A percentile compares a stretch with the other conserved stretches of the same genome.
These are phyloP conservation scores for Drosophila oshimai DNA, from an alignment of 1,140 invertebrate species.

Conservation along the genomic window DNA sequence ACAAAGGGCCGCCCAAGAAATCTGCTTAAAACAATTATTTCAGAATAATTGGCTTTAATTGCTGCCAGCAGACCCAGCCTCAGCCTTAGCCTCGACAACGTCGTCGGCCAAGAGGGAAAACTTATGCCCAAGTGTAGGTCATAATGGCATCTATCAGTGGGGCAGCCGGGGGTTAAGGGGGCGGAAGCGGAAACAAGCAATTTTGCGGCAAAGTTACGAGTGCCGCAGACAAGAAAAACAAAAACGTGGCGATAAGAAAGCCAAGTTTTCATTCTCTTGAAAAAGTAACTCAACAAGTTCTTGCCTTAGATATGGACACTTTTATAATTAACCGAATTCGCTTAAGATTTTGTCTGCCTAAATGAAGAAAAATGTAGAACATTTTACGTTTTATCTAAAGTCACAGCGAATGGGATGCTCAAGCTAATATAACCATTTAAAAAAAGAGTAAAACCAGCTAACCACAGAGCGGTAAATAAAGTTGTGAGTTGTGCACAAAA, in stretches of 20 bases:
- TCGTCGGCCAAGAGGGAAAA: constrained; percentile 47
- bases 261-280: constrained; percentile 25
- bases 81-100: constrained; percentile 29
- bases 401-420: background rate
- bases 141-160: constrained; percentile 81
- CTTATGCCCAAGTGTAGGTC: constrained; percentile 68
- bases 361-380: no score
- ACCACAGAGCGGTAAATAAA: constrained; percentile 13
- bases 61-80: constrained; percentile 51
- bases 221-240: constrained; percentile 54
- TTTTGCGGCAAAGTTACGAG: constrained; percentile 81
- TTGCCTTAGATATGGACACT: constrained; percentile 14
- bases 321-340: constrained; percentile 18
- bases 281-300: constrained; percentile 40
- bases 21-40: constrained; percentile 82
- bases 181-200: constrained; percentile 82
- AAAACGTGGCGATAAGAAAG: constrained; percentile 36
- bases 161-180: constrained; percentile 36
- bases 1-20: constrained; percentile 44
- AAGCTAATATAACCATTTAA: constrained; percentile 2
- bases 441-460: background rate
- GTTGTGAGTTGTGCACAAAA: constrained; percentile 17
- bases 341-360: background rate
- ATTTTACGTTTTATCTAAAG: background rate
- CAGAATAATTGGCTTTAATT: constrained; percentile 82